Evolutionary conservation across 64 coral and sea anemone genomes (phyloP).

Genomic region (Stichodactyla mertensii): DNA sequence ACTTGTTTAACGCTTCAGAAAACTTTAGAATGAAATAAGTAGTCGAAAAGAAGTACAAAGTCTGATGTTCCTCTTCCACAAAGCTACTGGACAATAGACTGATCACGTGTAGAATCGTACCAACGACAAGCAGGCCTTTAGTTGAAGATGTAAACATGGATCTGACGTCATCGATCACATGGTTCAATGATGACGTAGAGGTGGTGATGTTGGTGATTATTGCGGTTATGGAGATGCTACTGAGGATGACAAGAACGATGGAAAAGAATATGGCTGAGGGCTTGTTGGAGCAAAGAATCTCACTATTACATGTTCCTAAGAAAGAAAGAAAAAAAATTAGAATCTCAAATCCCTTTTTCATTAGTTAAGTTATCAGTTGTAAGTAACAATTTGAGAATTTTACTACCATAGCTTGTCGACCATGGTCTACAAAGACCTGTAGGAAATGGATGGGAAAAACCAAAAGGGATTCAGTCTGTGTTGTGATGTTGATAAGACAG

Average conservation of each 20-base stretch:
- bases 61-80: conserved; percentile 97
- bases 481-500: no score
- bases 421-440: no score
- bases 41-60: conserved; percentile 80
- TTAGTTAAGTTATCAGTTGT: no score
- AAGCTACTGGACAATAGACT: conserved; percentile 94
- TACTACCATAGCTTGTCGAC: no score
- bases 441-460: no score
- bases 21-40: conserved; percentile 60
- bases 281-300: conserved; percentile 44
- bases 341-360: no score
- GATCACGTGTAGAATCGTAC: conserved; percentile 57
- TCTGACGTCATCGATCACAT: neutral
- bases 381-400: no score
- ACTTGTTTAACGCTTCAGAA: neutral
- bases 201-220: conserved; percentile 19
- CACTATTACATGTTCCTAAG: conserved; percentile 36
- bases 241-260: neutral
- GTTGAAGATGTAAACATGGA: neutral
- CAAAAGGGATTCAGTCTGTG: no score
- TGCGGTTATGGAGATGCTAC: conserved; percentile 10
- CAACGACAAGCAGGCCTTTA: conserved; percentile 32
- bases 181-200: neutral
- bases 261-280: neutral
- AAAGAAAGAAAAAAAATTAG: neutral